Evolutionary conservation across 2,888 invertebrate genomes (phyloP).

Genomic region (Drosophila nigricruria): DNA sequence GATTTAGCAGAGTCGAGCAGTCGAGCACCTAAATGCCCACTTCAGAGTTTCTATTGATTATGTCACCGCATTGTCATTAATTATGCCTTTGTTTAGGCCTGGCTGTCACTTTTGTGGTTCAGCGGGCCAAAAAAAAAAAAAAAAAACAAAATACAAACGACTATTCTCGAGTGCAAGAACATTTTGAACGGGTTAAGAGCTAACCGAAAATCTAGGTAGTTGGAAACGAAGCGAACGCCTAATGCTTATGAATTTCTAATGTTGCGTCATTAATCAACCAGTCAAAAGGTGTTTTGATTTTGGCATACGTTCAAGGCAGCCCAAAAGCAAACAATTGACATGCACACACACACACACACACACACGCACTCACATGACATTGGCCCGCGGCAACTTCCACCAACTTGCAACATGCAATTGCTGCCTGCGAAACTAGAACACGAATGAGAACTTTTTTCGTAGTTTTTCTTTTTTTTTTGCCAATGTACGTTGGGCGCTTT

Average conservation of each 20-base stretch:
- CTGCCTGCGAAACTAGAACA: conserved; percentile 80
- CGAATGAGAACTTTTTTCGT: conserved; percentile 79
- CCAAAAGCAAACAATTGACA: conserved; percentile 62
- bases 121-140: conserved; percentile 37
- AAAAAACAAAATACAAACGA: conserved; percentile 6
- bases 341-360: conserved; percentile 34
- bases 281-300: conserved; percentile 68
- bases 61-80: conserved; percentile 67
- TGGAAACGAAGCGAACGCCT: conserved; percentile 36
- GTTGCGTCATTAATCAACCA: conserved; percentile 76
- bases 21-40: conserved; percentile 32
- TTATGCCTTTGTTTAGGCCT: conserved; percentile 59
- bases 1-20: conserved; percentile 36
- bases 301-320: conserved; percentile 78
- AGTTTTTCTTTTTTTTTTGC: conserved; percentile 53
- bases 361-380: conserved; percentile 56
- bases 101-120: conserved; percentile 66
- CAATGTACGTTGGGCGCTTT: conserved; percentile 56
- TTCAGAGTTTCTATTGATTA: conserved; percentile 49
- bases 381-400: conserved; percentile 54
- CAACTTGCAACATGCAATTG: conserved; percentile 56
- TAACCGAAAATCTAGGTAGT: conserved; percentile 29
- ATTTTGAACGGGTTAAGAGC: conserved; percentile 45
- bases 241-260: conserved; percentile 78
- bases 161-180: conserved; percentile 40